Evolutionary conservation across 2,113 vertebrate species (phyloP).

Genomic region (Ciconia maguari): DNA sequence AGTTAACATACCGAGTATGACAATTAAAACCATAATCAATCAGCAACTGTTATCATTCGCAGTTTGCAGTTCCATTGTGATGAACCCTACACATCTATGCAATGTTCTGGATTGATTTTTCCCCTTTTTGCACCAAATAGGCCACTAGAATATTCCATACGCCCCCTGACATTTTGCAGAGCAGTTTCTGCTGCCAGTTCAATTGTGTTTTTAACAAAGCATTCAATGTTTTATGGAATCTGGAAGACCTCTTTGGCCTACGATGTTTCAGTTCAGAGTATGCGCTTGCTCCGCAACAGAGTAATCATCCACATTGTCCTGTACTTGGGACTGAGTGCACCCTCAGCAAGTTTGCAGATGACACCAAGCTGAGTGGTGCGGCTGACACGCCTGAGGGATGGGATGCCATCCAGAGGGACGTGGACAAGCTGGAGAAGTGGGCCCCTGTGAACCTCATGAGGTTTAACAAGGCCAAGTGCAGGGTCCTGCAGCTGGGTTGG

Average conservation of each 20-base stretch:
- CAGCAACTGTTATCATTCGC: background rate
- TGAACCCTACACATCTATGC: background rate
- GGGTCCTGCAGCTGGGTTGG: rapidly evolving
- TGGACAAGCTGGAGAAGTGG: background rate
- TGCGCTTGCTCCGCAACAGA: background rate
- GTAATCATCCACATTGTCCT: background rate
- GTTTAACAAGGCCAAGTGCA: background rate
- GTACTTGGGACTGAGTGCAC: rapidly evolving
- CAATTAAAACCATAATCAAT: background rate
- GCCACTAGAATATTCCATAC: background rate
- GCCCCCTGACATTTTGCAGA: background rate
- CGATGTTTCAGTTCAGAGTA: background rate
- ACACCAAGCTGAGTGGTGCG: background rate
- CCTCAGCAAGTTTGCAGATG: background rate
- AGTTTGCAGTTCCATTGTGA: background rate
- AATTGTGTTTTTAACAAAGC: background rate
- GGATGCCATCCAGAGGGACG: background rate
- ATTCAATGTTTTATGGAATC: background rate
- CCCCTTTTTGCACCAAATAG: background rate
- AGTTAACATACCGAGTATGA: background rate
- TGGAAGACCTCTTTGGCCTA: background rate
- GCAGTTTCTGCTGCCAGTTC: background rate
- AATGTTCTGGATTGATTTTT: background rate
- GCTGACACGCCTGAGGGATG: background rate
- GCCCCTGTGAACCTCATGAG: background rate